Percentiles rank a stretch among this genome's conserved stretches.
Conservation (phyloP, 2,113 vertebrate species). For the Butastur rufipennis region DNA sequence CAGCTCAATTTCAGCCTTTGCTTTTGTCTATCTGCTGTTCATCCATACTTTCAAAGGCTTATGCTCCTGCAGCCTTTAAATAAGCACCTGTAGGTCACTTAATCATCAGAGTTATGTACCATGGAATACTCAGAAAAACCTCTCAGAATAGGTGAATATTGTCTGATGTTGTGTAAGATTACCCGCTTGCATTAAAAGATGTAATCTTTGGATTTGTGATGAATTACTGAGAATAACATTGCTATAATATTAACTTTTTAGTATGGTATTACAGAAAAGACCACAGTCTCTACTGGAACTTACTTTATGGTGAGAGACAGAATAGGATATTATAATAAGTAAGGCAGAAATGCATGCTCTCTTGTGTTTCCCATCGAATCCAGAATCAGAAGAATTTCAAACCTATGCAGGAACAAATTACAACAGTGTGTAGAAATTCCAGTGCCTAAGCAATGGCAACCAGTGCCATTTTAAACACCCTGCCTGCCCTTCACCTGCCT, state of each 20-base stretch:
- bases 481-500: background rate
- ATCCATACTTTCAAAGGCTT: background rate
- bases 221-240: background rate
- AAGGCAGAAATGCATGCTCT: background rate
- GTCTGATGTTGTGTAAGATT: background rate
- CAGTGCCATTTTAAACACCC: background rate
- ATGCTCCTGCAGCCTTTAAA: background rate
- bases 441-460: background rate
- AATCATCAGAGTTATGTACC: background rate
- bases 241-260: background rate
- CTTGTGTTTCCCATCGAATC: background rate
- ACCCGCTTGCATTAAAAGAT: background rate
- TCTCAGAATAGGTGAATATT: background rate
- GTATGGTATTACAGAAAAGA: background rate
- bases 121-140: background rate
- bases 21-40: background rate
- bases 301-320: background rate
- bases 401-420: background rate
- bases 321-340: background rate
- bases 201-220: background rate
- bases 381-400: background rate
- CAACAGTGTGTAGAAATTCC: background rate
- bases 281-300: background rate
- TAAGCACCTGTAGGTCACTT: background rate
- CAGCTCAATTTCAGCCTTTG: background rate